phyloP scores from a whole-genome alignment of 2,113 vertebrate species.

The Planiliza haematocheilus region DNA sequence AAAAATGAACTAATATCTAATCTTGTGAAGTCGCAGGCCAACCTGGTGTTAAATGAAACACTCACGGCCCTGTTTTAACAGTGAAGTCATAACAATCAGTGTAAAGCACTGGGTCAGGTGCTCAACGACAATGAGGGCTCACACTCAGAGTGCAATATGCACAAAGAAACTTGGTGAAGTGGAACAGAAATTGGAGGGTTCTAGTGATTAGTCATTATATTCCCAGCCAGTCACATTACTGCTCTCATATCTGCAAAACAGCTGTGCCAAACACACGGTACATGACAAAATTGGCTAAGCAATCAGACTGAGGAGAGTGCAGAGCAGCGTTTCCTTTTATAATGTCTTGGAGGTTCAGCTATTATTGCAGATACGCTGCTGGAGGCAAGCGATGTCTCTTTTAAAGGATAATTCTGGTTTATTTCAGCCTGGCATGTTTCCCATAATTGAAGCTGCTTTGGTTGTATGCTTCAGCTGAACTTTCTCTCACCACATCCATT shows the following conservation, averaged over 20 bases:
- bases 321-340: conserved; percentile 28
- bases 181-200: conserved; percentile 40
- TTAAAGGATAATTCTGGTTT: background rate
- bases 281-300: conserved; percentile 23
- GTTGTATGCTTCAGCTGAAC: background rate
- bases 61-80: conserved; percentile 10
- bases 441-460: background rate
- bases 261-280: conserved; percentile 64
- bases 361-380: conserved; percentile 11
- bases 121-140: conserved; percentile 32
- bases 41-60: conserved; percentile 25
- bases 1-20: conserved; percentile 3
- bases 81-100: conserved; percentile 27
- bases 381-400: background rate
- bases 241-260: conserved; percentile 57
- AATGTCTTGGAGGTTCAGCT: conserved; percentile 5
- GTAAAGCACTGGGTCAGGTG: conserved; percentile 23
- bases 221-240: conserved; percentile 57
- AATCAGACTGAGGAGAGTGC: conserved; percentile 16
- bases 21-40: conserved; percentile 4
- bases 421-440: background rate
- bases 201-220: conserved; percentile 63
- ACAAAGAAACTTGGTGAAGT: conserved; percentile 31
- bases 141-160: conserved; percentile 9
- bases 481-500: background rate